Evolutionary conservation across 2,113 vertebrate genomes (phyloP), one percentile per base, ranked within the genome.

Genomic region (Hippopotamus amphibius): DNA sequence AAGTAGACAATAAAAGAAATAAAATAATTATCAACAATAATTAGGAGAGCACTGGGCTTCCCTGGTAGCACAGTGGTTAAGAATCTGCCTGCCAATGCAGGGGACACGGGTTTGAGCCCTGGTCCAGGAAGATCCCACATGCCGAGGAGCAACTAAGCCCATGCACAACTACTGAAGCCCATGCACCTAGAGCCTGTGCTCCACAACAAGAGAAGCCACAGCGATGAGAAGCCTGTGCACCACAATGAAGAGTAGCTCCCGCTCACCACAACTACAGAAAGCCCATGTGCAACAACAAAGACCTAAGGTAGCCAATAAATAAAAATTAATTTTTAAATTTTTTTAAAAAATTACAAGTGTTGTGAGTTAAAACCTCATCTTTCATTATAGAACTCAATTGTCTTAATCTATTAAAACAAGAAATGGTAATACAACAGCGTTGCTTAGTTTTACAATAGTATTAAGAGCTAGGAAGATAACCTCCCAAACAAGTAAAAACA

Each of bases 401-500:
- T 82, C 53, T 72, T 81, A 93, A 95, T 76, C 16, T 85, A 79
- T 81, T 84, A 53, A 96, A 92, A 71, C 7, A 72, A 88, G 22
- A 96, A 92, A 92, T 15, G 13, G 48, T 46, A 96, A 37, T 71
- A 82, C 28, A 83, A 82, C 28, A 65, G 28, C 48, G 82, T 76
- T 72, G 79, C 63, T 79, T 74, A 80, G 24, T 63, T 93, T 93
- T 90, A 63, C 2, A 96, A 86, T 1, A 81, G 17, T 77, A 87
- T 46, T 77, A 93, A 96, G 24, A 69, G 37, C 30, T 43, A 90
- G 57, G 53, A 55, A 50, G 30, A 77, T 71, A 96, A 93, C 16
- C 59, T 97, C 30, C 37, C 76, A 79, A 85, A 66, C 7, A 93
- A 95, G 24, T 81, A 92, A 72, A 94, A 97, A 55, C 65, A 80